Evolutionary conservation across 2,113 vertebrate genomes (phyloP).

Genomic region (human (Homo sapiens)): DNA sequence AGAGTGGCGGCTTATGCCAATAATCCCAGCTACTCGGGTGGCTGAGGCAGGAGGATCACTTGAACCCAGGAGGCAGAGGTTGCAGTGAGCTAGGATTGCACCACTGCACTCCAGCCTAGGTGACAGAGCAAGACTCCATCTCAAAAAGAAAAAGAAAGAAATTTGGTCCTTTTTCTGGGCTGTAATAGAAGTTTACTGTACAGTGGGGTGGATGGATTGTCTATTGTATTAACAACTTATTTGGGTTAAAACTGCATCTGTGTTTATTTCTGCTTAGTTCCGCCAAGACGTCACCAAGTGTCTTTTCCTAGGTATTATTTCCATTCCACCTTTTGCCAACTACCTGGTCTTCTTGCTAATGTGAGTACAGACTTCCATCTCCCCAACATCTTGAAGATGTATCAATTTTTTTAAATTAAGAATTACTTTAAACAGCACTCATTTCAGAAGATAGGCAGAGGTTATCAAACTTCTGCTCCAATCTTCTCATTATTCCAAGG

Average conservation of each 20-base stretch:
- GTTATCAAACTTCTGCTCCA: neutral
- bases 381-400: neutral
- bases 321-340: conserved; percentile 96
- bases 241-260: conserved; percentile 28
- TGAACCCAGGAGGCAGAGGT: too few relatives aligned
- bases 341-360: conserved; percentile 95
- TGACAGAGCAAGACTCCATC: too few relatives aligned
- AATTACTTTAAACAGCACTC: neutral
- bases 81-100: too few relatives aligned
- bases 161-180: neutral
- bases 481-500: neutral
- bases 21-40: too few relatives aligned
- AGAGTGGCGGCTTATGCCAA: too few relatives aligned
- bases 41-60: too few relatives aligned
- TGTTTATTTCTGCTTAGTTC: conserved; percentile 85
- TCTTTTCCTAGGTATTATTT: conserved; percentile 89
- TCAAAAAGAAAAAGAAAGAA: too few relatives aligned
- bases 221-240: neutral
- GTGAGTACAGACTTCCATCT: conserved; percentile 86
- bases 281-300: conserved; percentile 92
- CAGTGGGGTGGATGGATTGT: conserved; percentile 29
- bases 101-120: too few relatives aligned
- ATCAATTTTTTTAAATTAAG: neutral
- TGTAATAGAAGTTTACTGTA: neutral
- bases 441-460: conserved; percentile 31